A percentile compares a stretch with the other conserved stretches of the same genome.
Evolutionary conservation across 23 tunicate species (phyloP).

Genomic region (Oikopleura albicans): DNA sequence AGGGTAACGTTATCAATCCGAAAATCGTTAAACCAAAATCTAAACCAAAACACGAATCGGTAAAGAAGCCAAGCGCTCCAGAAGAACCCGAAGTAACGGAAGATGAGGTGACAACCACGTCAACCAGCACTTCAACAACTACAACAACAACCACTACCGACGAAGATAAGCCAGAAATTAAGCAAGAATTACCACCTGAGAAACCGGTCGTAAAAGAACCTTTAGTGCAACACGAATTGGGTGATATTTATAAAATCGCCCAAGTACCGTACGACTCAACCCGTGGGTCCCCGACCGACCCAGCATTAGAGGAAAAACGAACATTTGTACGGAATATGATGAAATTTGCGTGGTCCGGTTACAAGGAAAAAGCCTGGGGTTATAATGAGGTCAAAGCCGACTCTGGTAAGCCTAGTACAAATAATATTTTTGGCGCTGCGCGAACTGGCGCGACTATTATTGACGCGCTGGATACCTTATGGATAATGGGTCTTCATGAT

Average conservation of each 20-base stretch:
- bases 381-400: background rate
- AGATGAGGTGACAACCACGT: background rate
- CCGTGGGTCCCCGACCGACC: background rate
- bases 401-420: background rate
- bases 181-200: too few species aligned
- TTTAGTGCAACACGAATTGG: background rate
- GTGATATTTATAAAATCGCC: background rate
- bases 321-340: background rate
- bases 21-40: too few species aligned
- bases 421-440: background rate
- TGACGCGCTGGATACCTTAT: background rate
- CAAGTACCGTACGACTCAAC: background rate
- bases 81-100: background rate
- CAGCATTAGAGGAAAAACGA: background rate
- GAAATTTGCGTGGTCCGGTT: constrained; percentile 6
- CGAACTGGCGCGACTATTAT: constrained; percentile 7
- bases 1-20: too few species aligned
- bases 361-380: constrained; percentile 14
- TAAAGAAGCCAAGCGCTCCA: too few species aligned
- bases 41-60: too few species aligned
- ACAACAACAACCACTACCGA: background rate
- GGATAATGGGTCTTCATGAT: background rate
- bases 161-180: background rate
- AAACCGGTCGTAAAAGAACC: too few species aligned
- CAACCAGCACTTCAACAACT: background rate